Conservation (phyloP, 2,888 invertebrate genomes). For the Myopa testacea region DNA sequence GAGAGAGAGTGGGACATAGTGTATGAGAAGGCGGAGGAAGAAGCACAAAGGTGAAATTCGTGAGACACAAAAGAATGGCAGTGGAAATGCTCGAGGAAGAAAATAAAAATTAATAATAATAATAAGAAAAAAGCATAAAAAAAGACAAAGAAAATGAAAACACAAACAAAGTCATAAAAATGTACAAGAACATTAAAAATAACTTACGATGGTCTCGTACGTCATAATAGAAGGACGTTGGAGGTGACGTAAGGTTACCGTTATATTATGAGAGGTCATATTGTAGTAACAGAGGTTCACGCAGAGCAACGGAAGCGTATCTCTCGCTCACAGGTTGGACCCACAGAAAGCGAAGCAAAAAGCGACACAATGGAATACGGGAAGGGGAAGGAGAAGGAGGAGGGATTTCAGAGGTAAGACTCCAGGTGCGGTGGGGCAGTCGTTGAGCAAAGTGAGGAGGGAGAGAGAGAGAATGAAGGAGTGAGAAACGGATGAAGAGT, state of each 20-base stretch:
- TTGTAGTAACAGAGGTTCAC: not conserved
- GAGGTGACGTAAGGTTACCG: not conserved
- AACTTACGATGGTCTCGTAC: conserved; percentile 12
- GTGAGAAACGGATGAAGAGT: not conserved
- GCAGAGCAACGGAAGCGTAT: not conserved
- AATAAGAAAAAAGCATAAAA: not conserved
- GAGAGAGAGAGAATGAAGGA: not conserved
- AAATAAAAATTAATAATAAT: too few species aligned
- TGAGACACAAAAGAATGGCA: too few species aligned
- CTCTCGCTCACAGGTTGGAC: not conserved
- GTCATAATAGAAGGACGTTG: conserved; percentile 1
- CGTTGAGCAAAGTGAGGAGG: not conserved
- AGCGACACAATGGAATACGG: not conserved
- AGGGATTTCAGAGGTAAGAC: too few species aligned
- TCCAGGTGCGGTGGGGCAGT: too few species aligned
- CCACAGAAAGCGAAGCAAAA: not conserved
- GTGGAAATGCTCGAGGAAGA: too few species aligned
- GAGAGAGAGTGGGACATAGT: not conserved
- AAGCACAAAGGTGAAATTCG: too few species aligned
- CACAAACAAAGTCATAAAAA: not conserved
- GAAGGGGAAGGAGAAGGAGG: too few species aligned
- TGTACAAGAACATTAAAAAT: conserved; percentile 17
- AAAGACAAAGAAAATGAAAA: not conserved
- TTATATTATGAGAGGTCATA: not conserved
- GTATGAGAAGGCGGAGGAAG: too few species aligned